Evolutionary conservation across 1,140 invertebrate species (phyloP).

Genomic region (Bombus waltoni): DNA sequence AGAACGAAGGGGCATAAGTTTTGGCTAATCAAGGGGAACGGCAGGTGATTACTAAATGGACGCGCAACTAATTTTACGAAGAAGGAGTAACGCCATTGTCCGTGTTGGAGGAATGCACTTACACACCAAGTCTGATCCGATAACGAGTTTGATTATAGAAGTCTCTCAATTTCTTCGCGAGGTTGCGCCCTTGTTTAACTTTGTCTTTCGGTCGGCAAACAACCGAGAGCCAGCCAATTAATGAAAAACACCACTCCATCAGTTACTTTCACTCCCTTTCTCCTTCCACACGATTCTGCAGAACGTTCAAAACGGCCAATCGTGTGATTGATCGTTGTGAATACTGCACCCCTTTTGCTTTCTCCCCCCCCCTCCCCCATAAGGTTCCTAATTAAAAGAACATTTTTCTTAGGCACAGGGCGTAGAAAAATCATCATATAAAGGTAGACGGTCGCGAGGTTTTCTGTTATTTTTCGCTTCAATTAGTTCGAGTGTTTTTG

Average conservation of each 20-base stretch:
- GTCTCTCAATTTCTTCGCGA: conserved; percentile 54
- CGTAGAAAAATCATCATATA: background rate
- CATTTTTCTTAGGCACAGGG: background rate
- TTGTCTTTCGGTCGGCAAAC: conserved; percentile 64
- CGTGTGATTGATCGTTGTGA: conserved; percentile 54
- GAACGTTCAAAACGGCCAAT: conserved; percentile 35
- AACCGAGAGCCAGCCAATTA: conserved; percentile 57
- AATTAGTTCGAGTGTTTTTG: no score
- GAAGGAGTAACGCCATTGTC: background rate
- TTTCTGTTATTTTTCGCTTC: background rate
- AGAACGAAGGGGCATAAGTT: conserved; percentile 41
- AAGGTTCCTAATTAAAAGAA: conserved; percentile 55
- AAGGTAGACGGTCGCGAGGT: background rate
- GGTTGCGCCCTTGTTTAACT: conserved; percentile 60
- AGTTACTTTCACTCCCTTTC: conserved; percentile 6
- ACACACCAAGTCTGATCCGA: conserved; percentile 40
- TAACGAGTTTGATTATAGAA: conserved; percentile 64
- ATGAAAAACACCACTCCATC: conserved; percentile 62
- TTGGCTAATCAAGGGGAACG: conserved; percentile 67
- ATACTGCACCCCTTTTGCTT: background rate
- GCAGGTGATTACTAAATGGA: conserved; percentile 67
- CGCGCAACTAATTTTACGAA: conserved; percentile 62
- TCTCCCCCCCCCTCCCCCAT: background rate
- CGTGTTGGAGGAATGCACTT: conserved; percentile 14
- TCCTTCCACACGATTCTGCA: background rate